Evolutionary conservation across 2,888 invertebrate species (phyloP), one percentile per base, ranked within the genome.

Genomic region (Caenorhabditis zanzibari): DNA sequence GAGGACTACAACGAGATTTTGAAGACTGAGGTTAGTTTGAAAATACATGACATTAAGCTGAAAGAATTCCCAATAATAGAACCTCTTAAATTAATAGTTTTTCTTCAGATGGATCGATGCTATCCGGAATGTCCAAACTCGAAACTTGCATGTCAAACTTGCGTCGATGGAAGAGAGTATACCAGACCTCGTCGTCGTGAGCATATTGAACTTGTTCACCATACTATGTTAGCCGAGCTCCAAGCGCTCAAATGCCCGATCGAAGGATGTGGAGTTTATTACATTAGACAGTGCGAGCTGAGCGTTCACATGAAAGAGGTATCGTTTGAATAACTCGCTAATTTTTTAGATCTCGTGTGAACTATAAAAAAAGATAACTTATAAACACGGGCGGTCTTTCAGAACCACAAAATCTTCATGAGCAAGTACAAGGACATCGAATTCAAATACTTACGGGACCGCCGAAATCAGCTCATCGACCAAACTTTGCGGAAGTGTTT

Each of bases 61-160:
- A 2, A 44, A 32, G n/a, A 32, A 32, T 32, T 6, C 5, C 32
- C 4, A 32, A 32, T 6, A 32, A 32, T 7, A 7, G 32, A n/a
- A n/a, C n/a, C n/a, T 32, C 32, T 7, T 6, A 32, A 32, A 32
- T 32, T 32, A 32, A 7, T 32, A 4, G 7, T 32, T 32, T 32
- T 32, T 32, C 4, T 32, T 32, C 63, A 74, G 69, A 73, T 82
- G 82, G 56, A 82, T 10, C 19, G 16, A 16, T 59, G 66, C 10
- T 82, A 38, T 22, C 82, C 77, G 5, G 73, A 56, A 14, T 26
- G 61, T 3, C 73, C 82, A 19, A 82, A 82, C 28, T 52, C 59
- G 9, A 59, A 73, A 41, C 44, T 66, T 7, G 58, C 72, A 0
- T 82, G 82, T 61, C 82, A 82, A 41, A 28, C 68, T 12, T 82